Evolutionary conservation across 2,888 invertebrate genomes (phyloP).

Genomic region (Erannis defoliaria): DNA sequence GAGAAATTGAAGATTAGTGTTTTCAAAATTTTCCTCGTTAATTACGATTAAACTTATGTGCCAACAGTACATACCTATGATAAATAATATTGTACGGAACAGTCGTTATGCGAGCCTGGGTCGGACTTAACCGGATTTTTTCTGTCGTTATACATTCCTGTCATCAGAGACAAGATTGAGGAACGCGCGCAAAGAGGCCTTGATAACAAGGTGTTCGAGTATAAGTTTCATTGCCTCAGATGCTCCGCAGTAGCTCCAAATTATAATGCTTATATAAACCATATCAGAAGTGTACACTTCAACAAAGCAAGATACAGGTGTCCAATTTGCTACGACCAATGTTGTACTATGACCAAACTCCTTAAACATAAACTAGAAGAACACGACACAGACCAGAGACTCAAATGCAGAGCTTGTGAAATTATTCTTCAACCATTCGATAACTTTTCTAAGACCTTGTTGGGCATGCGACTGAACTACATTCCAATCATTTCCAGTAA

Average conservation of each 20-base stretch:
- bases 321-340: neutral
- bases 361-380: conserved; percentile 61
- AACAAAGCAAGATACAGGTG: neutral
- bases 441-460: no score
- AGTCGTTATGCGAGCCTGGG: neutral
- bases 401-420: conserved; percentile 74
- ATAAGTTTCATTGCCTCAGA: conserved; percentile 1
- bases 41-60: no score
- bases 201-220: neutral
- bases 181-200: neutral
- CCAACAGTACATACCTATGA: no score
- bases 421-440: no score
- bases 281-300: neutral
- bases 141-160: conserved; percentile 8
- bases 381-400: conserved; percentile 69
- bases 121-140: neutral
- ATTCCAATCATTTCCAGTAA: no score
- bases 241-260: neutral
- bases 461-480: no score
- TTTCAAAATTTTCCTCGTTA: no score
- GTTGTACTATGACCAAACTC: neutral
- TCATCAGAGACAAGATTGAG: neutral
- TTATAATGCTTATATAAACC: neutral
- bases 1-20: no score
- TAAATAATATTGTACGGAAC: no score